Conservation (phyloP, 2,888 invertebrate genomes). For the Philonicus albiceps region DNA sequence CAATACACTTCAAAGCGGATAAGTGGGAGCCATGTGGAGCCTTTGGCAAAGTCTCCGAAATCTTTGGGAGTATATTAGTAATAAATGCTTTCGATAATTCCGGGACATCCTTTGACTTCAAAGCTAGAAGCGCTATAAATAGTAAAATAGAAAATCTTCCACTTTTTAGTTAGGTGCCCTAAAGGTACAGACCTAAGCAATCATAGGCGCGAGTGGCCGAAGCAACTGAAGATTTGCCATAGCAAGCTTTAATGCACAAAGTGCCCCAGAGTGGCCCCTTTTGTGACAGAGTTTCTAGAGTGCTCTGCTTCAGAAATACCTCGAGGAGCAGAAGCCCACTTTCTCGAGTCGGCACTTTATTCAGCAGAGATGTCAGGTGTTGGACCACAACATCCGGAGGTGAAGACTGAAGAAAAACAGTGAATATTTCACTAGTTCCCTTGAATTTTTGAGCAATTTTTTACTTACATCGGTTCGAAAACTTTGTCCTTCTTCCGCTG, state of each 20-base stretch:
- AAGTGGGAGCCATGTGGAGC: conserved; percentile 46
- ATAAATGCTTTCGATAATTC: conserved; percentile 54
- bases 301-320: conserved; percentile 52
- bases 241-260: conserved; percentile 52
- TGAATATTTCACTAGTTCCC: neutral
- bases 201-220: conserved; percentile 48
- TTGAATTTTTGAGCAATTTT: neutral
- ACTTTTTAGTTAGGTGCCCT: neutral
- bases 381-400: conserved; percentile 42
- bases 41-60: conserved; percentile 52
- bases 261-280: conserved; percentile 54
- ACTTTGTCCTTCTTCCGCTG: conserved; percentile 53
- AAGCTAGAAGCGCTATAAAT: neutral
- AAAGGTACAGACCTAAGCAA: conserved; percentile 48
- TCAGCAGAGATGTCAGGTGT: conserved; percentile 53
- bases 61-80: conserved; percentile 52
- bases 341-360: conserved; percentile 49
- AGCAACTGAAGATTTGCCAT: conserved; percentile 49
- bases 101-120: conserved; percentile 51
- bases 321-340: conserved; percentile 52
- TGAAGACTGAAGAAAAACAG: conserved; percentile 32
- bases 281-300: conserved; percentile 52
- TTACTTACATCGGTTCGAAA: conserved; percentile 52
- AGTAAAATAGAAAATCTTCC: neutral
- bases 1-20: conserved; percentile 53